A percentile compares a stretch with the other conserved stretches of the same genome.
phyloP scores from a whole-genome alignment of 2,113 vertebrate genomes.

The Egretta garzetta region DNA sequence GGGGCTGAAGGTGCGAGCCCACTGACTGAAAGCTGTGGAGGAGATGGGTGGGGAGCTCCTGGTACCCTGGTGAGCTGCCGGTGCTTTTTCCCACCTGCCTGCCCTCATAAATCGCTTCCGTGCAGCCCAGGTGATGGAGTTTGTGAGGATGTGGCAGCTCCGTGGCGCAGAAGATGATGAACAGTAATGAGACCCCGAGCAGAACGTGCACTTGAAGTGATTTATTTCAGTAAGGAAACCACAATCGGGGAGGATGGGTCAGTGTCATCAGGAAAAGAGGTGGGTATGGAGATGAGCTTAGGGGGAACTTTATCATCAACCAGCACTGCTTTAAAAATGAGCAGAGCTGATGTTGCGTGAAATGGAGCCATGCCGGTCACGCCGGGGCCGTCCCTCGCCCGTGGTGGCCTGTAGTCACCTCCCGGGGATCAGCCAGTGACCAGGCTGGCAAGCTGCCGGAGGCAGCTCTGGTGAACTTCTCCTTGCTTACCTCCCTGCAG shows the following conservation, averaged over 20 bases:
- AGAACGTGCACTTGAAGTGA: slow-evolving; percentile 1
- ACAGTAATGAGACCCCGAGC: slow-evolving; percentile 20
- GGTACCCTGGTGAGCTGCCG: background rate
- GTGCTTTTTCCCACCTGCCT: background rate
- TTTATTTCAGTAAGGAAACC: slow-evolving; percentile 19
- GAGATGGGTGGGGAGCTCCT: background rate
- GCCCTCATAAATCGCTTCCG: background rate
- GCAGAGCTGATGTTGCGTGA: background rate
- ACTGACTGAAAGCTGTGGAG: fast-evolving
- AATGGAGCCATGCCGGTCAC: background rate
- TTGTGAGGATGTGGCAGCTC: slow-evolving; percentile 5
- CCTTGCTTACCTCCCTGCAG: background rate
- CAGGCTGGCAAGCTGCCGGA: background rate
- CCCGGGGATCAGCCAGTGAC: background rate
- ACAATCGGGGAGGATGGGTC: slow-evolving; percentile 29
- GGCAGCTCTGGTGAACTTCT: background rate
- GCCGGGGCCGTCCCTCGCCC: background rate
- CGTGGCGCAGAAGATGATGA: background rate
- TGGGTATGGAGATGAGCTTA: slow-evolving; percentile 1
- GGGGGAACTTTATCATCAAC: background rate
- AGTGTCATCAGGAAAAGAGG: slow-evolving; percentile 6
- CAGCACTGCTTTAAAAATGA: background rate
- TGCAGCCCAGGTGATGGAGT: background rate
- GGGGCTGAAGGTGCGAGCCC: background rate
- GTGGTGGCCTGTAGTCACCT: background rate